Evolutionary conservation across 2,888 invertebrate genomes (phyloP), one percentile per base, ranked within the genome.

Genomic region (Clitarchus hookeri): DNA sequence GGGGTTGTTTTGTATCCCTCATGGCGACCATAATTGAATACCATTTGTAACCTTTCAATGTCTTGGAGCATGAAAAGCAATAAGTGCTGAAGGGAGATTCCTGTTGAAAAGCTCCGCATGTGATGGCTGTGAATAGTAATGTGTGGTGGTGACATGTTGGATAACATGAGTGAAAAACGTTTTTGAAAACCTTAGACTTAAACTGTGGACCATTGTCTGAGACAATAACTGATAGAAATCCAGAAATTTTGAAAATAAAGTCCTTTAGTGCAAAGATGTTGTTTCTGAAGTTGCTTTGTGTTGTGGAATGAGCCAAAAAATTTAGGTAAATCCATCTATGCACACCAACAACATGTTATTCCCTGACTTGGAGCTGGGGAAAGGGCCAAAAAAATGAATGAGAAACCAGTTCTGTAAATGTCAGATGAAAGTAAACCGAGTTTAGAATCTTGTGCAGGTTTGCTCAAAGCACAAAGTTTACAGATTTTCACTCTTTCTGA

Each of bases 81-180:
- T 82, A n/a, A 82, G n/a, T 27, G 9, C 82, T 16, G 82, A 36
- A 27, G 0, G 27, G 36, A 82, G 82, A 23, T 82, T 82, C 36
- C 82, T 27, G 82, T 82, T 82, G 27, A 82, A 82, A 13, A 2
- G 27, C 44, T 82, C 82, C 9, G 44, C 82, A 44, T 82, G 82
- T 3, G 27, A 82, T 6, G 27, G 82, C 27, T 82, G 27, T 26
- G 48, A 48, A 26, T 84, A 26, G 84, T 84, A 84, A 27, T 8
- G 82, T 1, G 82, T 27, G 26, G 82, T 82, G 27, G 82, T 82
- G 23, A 82, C 27, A 82, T 82, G 82, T 27, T 82, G 27, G 12
- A 25, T 53, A 48, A 48, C 48, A 84, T 53, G 27, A 9, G 25
- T 48, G n/a, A 84, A 83, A 44, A 4, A 48, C 25, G 36, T 83